A percentile compares a stretch with the other conserved stretches of the same genome.
These are phyloP conservation scores for Melanerpes formicivorus DNA, from an alignment of 2,113 vertebrate genomes.

Conservation along the genomic window DNA sequence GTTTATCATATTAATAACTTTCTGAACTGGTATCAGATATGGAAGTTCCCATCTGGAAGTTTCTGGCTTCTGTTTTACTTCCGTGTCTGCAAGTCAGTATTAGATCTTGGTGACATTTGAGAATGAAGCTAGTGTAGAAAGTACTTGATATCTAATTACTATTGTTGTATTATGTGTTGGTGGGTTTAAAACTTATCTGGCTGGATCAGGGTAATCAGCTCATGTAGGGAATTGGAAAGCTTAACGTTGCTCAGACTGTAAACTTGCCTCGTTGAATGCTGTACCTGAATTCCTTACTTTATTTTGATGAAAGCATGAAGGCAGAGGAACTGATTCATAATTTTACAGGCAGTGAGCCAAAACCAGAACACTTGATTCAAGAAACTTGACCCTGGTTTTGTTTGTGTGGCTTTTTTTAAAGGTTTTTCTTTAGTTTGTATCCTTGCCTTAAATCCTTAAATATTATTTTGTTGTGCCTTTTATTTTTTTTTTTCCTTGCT, in stretches of 20 bases:
- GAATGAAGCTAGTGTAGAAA: background rate
- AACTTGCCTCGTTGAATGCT: background rate
- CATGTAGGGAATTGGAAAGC: background rate
- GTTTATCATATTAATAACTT: background rate
- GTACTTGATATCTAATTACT: background rate
- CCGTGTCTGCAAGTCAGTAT: background rate
- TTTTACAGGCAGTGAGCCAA: background rate
- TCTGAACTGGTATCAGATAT: background rate
- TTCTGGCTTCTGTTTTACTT: background rate
- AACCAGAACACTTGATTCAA: background rate
- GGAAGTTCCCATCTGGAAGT: background rate
- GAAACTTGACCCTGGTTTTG: background rate
- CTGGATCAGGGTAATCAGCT: background rate
- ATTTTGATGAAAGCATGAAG: background rate
- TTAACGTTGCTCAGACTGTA: background rate
- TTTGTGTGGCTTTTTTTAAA: background rate
- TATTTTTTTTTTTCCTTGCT: background rate
- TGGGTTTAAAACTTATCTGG: background rate
- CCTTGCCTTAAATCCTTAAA: background rate
- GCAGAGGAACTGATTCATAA: background rate
- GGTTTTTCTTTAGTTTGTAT: background rate
- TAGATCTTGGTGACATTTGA: background rate
- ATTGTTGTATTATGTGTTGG: background rate
- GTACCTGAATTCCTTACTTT: background rate
- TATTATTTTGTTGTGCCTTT: background rate